Percentiles rank a stretch among this genome's conserved stretches.
These are phyloP conservation scores for Bathynomus jamesi DNA, from an alignment of 1,140 invertebrate genomes.

Conservation along the genomic window DNA sequence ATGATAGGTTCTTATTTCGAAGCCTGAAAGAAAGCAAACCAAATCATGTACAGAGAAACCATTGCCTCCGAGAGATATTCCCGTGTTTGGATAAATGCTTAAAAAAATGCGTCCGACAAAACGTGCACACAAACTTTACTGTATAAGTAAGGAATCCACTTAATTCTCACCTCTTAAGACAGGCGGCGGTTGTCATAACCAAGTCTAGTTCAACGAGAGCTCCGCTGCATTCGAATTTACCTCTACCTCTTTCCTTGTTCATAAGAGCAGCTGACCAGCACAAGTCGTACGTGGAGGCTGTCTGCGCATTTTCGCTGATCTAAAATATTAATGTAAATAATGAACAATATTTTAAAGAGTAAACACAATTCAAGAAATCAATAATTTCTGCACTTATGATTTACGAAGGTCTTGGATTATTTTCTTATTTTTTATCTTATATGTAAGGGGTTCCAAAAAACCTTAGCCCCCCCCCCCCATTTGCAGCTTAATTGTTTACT, in stretches of 20 bases:
- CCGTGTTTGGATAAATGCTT: not conserved
- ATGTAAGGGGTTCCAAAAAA: no score
- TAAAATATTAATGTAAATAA: not conserved
- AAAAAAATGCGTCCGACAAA: no score
- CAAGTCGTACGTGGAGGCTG: conserved; percentile 26
- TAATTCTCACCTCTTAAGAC: conserved; percentile 15
- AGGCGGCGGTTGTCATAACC: conserved; percentile 28
- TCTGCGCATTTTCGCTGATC: not conserved
- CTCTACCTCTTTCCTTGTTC: conserved; percentile 4
- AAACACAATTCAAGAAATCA: not conserved
- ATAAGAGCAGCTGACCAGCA: conserved; percentile 35
- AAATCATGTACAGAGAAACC: not conserved
- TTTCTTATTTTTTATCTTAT: no score
- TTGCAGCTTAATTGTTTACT: no score
- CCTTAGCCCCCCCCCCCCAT: no score
- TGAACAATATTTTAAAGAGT: not conserved
- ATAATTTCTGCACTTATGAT: not conserved
- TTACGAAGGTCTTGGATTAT: not conserved
- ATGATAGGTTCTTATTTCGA: not conserved
- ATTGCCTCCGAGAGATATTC: not conserved
- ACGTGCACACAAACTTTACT: no score
- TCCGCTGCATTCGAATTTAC: conserved; percentile 24
- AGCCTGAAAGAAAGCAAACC: conserved; percentile 11
- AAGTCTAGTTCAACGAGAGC: conserved; percentile 27
- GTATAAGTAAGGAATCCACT: no score